Evolutionary conservation across 35 echinoderm and acorn worm species (phyloP), one percentile per base, ranked within the genome.

Genomic region (Chiridota heheva): DNA sequence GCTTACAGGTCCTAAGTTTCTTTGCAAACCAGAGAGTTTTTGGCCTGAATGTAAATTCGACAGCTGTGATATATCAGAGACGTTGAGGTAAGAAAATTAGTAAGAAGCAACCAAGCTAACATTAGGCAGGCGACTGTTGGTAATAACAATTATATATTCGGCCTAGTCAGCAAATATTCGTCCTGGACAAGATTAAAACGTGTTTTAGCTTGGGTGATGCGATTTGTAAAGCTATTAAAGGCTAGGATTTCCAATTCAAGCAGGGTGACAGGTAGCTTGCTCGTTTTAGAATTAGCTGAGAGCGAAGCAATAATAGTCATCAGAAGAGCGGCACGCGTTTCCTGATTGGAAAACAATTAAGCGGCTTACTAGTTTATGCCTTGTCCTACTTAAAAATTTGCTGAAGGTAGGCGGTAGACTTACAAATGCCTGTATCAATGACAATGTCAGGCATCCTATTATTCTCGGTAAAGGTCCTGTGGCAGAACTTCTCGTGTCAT

Each of bases 361-460:
- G 61, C 12, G 61, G 5, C 12, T 65, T 31, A 65, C 33, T 8
- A 20, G 8, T 31, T 31, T 65, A 2, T 35, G 39, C 27, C 61
- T 36, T 6, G 61, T 65, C 33, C 61, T 65, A 7, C 6, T 65
- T 35, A 36, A 36, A 6, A 4, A 31, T 7, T 4, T 89, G 18
- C 36, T 89, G 36, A 26, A 42, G 33, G 86, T 89, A 16, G 86
- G 77, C 16, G 83, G 83, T 28, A 69, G 83, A 2, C 41, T 86
- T 29, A 62, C 30, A 49, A 64, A 67, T 63, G 29, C 69, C 5
- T 26, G 62, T 10, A 6, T 76, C 13, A 18, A 69, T 40, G 16
- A 44, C 16, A 35, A 73, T 17, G 17, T 88, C 4, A 71, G 61
- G 43, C 86, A 88, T 60, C 86, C 86, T 24, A 63, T 71, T 18